Base-by-base conservation (phyloP, 2,113 vertebrate species). In the Ameiurus melas region DNA sequence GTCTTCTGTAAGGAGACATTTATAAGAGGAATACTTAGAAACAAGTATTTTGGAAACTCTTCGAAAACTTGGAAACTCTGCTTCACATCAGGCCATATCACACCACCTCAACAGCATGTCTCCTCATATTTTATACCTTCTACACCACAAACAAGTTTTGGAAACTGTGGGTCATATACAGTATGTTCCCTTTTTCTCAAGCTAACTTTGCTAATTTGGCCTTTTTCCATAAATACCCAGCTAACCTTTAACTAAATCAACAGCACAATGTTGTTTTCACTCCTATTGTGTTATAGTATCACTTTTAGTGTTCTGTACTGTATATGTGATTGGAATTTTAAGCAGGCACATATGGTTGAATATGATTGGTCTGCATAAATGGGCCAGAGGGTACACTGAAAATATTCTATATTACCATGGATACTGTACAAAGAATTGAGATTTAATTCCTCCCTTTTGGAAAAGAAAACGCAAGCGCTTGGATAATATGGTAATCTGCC, bases 401-500 rank as follows among this genome's bases (percentile, higher is more conserved):
- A 43, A 20, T 57, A 62, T 62, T 47, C 30, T 43, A 85, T 16
- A 85, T 36, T 33, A 36, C 47, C 36, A 83, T 51, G 16, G 33
- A 58, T 71, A 36, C n/a, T 57, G 17, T 82, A 77, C 58, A 83
- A 75, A 77, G 27, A 87, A 89, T 84, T 60, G n/a, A 51, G 39
- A 82, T 84, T 36, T 70, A 79, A 84, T 88, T 39, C 70, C 66
- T 62, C 88, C 89, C 84, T 58, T 68, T 78, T 80, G 86, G 83
- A 85, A 57, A 86, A 68, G 47, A 85, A 80, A 86, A 73, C 27
- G 71, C 71, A 73, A 30, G 36, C 64, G 43, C 79, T 80, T 33
- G 83, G 39, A 83, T 53, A 88, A 81, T 90, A 90, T 87, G 86
- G 78, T 92, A 87, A 92, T 91, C 83, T 58, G 70, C 92, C 93